These are phyloP conservation scores for Aplochiton taeniatus DNA, from an alignment of 2,797 vertebrate species.

Conservation along the genomic window DNA sequence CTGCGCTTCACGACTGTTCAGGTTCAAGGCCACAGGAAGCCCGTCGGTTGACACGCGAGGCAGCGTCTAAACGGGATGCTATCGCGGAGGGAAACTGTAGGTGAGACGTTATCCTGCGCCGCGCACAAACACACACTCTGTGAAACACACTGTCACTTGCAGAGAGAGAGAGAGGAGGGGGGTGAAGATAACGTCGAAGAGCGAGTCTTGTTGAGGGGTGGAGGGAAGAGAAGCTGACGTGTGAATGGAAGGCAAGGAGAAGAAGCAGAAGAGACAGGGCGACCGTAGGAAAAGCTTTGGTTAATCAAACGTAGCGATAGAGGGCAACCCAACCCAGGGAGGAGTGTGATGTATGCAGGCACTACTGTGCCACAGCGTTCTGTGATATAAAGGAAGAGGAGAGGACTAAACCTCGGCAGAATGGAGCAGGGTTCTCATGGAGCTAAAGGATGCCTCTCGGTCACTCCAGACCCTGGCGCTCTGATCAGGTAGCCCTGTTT, in stretches of 20 bases:
- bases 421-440: too few relatives aligned
- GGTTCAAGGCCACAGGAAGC: background rate
- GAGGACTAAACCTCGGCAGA: too few relatives aligned
- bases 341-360: too few relatives aligned
- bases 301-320: too few relatives aligned
- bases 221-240: background rate
- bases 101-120: constrained; percentile 5
- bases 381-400: too few relatives aligned
- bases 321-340: too few relatives aligned
- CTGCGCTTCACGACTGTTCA: background rate
- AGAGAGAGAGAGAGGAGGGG: background rate
- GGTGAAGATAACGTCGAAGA: background rate
- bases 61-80: background rate
- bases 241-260: background rate
- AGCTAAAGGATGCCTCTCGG: too few relatives aligned
- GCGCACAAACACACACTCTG: background rate
- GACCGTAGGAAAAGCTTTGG: too few relatives aligned
- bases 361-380: too few relatives aligned
- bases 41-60: background rate
- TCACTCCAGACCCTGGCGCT: constrained; percentile 3
- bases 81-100: background rate
- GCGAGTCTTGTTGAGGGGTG: too few relatives aligned
- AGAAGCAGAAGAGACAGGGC: background rate
- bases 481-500: constrained; percentile 49
- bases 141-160: background rate